Percentiles rank a stretch among this genome's conserved stretches.
Conservation (phyloP, 2,113 vertebrate genomes). For the Burhinus oedicnemus region DNA sequence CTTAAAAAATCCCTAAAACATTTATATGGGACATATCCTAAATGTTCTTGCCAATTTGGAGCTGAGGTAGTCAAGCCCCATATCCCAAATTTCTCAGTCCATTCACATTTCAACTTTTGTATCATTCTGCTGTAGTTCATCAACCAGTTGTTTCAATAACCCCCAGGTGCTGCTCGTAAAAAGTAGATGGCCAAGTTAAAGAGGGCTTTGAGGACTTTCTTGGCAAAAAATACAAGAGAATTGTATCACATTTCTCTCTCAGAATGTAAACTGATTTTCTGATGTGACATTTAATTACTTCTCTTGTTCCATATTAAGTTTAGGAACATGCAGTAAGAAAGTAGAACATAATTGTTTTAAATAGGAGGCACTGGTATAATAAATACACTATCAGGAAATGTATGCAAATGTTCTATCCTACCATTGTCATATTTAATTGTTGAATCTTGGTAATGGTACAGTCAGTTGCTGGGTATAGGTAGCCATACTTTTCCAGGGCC, state of each 20-base stretch:
- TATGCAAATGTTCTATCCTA: not conserved
- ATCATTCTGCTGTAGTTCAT: not conserved
- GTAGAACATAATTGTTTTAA: not conserved
- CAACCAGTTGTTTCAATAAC: not conserved
- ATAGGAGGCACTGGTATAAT: not conserved
- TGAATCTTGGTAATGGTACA: not conserved
- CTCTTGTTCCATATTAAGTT: not conserved
- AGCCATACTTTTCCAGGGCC: not conserved
- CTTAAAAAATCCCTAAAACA: not conserved
- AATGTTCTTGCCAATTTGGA: not conserved
- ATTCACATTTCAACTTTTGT: not conserved
- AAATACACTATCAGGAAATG: not conserved
- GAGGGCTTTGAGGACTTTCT: not conserved
- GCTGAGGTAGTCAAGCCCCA: not conserved
- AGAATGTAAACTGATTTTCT: not conserved
- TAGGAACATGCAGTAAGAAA: not conserved
- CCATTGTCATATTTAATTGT: not conserved
- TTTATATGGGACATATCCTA: not conserved
- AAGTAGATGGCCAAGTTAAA: not conserved
- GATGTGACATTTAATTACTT: not conserved
- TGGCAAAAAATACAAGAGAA: not conserved
- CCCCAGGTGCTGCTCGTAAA: not conserved
- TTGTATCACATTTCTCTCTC: not conserved
- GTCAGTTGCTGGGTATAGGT: not conserved
- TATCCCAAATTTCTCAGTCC: not conserved